Conservation (phyloP, 2,888 invertebrate species). For the Drosophila setosimentum region DNA sequence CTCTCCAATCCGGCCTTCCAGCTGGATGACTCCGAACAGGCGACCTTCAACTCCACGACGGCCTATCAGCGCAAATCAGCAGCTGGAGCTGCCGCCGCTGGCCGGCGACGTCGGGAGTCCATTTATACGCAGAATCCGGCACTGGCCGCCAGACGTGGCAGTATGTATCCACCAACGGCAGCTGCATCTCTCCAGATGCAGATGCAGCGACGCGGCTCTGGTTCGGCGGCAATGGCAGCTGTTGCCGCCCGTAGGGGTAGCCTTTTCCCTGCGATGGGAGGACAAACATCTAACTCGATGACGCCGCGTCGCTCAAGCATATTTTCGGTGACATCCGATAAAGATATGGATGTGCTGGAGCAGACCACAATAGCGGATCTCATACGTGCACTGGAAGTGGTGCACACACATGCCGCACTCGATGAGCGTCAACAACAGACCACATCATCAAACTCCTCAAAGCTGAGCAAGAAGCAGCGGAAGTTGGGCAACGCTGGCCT, state of each 20-base stretch:
- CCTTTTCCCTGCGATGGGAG: conserved; percentile 68
- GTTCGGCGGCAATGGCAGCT: conserved; percentile 57
- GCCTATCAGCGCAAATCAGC: conserved; percentile 73
- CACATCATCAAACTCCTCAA: conserved; percentile 36
- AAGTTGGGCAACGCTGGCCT: conserved; percentile 87
- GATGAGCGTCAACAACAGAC: conserved; percentile 73
- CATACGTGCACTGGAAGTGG: conserved; percentile 90
- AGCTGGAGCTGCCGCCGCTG: conserved; percentile 36
- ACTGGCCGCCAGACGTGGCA: conserved; percentile 74
- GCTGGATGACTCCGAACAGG: conserved; percentile 60
- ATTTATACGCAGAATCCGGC: conserved; percentile 83
- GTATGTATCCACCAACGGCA: conserved; percentile 77
- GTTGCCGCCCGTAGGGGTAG: conserved; percentile 80
- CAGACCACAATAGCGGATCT: conserved; percentile 94
- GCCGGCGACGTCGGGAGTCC: conserved; percentile 79
- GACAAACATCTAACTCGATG: not conserved
- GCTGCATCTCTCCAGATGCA: conserved; percentile 61
- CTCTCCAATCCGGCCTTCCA: conserved; percentile 63
- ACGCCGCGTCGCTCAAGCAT: conserved; percentile 78
- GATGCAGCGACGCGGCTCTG: conserved; percentile 79
- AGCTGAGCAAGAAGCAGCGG: conserved; percentile 81
- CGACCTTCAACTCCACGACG: conserved; percentile 54
- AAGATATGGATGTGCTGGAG: conserved; percentile 88
- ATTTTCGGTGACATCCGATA: conserved; percentile 83
- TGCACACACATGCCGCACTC: conserved; percentile 86